Conservation (phyloP, 2,888 invertebrate species). For the Apotomis turbidana region DNA sequence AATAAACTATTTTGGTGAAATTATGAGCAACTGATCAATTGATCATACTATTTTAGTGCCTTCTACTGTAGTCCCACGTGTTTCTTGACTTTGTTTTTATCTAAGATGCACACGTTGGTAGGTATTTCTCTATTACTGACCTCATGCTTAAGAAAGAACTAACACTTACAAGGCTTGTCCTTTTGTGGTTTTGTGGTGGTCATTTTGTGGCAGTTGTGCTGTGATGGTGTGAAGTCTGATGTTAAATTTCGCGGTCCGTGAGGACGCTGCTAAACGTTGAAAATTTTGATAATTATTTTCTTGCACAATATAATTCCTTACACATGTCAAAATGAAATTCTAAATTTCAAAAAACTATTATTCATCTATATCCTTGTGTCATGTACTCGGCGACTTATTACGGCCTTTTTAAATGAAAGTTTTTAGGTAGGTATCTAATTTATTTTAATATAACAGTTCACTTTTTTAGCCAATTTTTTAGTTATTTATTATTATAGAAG, state of each 20-base stretch:
- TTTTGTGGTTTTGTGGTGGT: conserved; percentile 64
- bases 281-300: conserved; percentile 60
- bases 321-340: conserved; percentile 57
- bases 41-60: too few relatives aligned
- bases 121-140: not conserved
- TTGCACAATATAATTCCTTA: conserved; percentile 50
- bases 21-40: too few relatives aligned
- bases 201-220: conserved; percentile 54
- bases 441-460: too few relatives aligned
- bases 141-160: not conserved
- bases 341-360: conserved; percentile 54
- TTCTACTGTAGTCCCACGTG: too few relatives aligned
- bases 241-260: conserved; percentile 44
- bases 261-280: conserved; percentile 50
- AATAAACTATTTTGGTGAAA: too few relatives aligned
- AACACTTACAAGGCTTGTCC: conserved; percentile 69
- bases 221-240: conserved; percentile 44
- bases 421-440: too few relatives aligned
- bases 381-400: not conserved
- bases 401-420: conserved; percentile 4
- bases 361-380: conserved; percentile 11
- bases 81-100: too few relatives aligned
- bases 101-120: too few relatives aligned
- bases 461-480: too few relatives aligned
- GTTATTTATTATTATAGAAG: too few relatives aligned